Base-by-base conservation (phyloP, 2,797 vertebrate species). In the Galaxias olidus region DNA sequence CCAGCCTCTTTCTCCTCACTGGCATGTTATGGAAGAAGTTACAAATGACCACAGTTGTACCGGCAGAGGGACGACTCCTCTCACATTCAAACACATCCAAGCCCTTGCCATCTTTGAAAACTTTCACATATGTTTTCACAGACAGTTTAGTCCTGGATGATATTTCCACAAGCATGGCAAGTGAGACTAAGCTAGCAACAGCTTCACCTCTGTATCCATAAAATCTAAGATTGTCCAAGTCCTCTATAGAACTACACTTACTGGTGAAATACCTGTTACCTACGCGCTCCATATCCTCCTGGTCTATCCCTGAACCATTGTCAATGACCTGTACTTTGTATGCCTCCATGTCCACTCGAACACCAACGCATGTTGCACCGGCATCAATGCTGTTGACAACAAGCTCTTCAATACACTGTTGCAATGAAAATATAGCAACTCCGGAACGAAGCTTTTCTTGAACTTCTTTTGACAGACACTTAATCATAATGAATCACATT, bases 191-290 rank as follows among this genome's bases (percentile, higher is more conserved):
- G 71, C 96, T 99, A 40, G 98, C 95, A 76, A 99, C 73, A 15
- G 98, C 95, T 78, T 99, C 97, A 18, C 98, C 98, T 72, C 96
- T 91, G 77, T 95, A 98, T 12, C 98, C 98, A 14, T 94, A 94
- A 82, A 88, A 98, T 0, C 12, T 71, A 4, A 95, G 87, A 57
- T 94, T 89, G 51, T 96, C 93, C 77, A 99, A 72, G 82, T 98
- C 96, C 47, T 88, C 80, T 9, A 95, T 0, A 0, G 90, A 91
- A 74, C 65, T 79, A 86, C 96, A 98, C 80, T 98, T 98, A 82
- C 97, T 98, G 0, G 96, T 98, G 84, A 91, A 89, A 77, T 98
- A 98, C 9, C 93, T 78, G 58, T 78, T 92, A 20, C 96, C 98
- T 44, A 94, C 81, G 12, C 66, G 81, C 42, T 87, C 87, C 77